A percentile compares a stretch with the other conserved stretches of the same genome.
These are phyloP conservation scores for Sclerodermus sp. DNA, from an alignment of 2,888 invertebrate species.

Conservation along the genomic window DNA sequence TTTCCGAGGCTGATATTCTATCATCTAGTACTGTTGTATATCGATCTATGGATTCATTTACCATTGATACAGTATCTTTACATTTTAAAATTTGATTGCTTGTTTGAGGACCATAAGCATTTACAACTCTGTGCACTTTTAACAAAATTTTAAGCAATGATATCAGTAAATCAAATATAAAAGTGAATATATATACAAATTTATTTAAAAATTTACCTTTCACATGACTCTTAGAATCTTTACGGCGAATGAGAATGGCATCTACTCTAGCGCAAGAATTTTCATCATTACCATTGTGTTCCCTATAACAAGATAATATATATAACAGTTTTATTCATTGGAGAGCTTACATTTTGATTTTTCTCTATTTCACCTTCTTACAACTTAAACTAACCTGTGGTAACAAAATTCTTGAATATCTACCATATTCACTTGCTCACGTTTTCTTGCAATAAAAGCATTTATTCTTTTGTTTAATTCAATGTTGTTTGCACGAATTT, in stretches of 20 bases:
- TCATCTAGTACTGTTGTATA: slow-evolving; percentile 66
- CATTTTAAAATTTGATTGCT: slow-evolving; percentile 30
- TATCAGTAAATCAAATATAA: slow-evolving; percentile 1
- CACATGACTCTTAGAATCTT: slow-evolving; percentile 77
- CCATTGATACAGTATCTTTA: slow-evolving; percentile 9
- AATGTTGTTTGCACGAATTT: slow-evolving; percentile 69
- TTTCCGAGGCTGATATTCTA: slow-evolving; percentile 68
- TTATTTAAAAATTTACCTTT: slow-evolving; percentile 66
- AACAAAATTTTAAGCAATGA: slow-evolving; percentile 15
- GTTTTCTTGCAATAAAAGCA: slow-evolving; percentile 75
- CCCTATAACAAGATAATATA: slow-evolving; percentile 14
- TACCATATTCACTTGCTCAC: slow-evolving; percentile 71
- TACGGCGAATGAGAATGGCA: slow-evolving; percentile 70
- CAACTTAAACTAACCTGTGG: slow-evolving; percentile 47
- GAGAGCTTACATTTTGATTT: neutral
- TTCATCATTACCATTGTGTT: slow-evolving; percentile 55
- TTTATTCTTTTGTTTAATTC: slow-evolving; percentile 72
- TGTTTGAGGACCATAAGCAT: slow-evolving; percentile 72
- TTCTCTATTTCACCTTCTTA: slow-evolving; percentile 2
- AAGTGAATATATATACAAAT: slow-evolving; percentile 4
- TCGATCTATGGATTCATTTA: slow-evolving; percentile 32
- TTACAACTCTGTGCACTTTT: slow-evolving; percentile 71
- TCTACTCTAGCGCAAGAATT: slow-evolving; percentile 76
- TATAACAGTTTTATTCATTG: neutral
- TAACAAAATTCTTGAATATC: slow-evolving; percentile 77